phyloP scores from a whole-genome alignment of 1,140 invertebrate species.

The Atta colombica region DNA sequence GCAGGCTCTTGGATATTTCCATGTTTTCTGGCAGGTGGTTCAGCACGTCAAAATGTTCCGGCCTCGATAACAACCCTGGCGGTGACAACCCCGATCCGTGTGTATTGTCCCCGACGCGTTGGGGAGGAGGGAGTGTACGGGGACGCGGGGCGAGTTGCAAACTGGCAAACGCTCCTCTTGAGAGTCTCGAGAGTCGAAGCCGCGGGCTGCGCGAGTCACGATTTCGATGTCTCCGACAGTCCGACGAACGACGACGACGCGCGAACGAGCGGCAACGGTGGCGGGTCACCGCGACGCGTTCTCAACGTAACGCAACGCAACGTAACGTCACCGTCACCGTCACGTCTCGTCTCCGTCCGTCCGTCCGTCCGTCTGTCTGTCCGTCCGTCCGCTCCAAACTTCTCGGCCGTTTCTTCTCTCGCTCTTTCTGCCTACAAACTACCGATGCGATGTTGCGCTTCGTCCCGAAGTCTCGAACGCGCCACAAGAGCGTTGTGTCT shows the following conservation, averaged over 20 bases:
- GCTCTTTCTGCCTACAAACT: background rate
- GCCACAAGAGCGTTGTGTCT: slow-evolving; percentile 43
- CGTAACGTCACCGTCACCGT: slow-evolving; percentile 46
- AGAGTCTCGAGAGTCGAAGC: background rate
- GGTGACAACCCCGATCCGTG: slow-evolving; percentile 57
- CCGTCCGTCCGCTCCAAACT: slow-evolving; percentile 52
- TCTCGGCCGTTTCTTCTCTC: slow-evolving; percentile 56
- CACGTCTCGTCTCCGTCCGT: slow-evolving; percentile 50
- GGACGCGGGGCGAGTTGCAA: slow-evolving; percentile 34
- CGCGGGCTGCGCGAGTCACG: background rate
- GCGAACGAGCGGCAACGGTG: too few species aligned
- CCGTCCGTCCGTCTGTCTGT: slow-evolving; percentile 26
- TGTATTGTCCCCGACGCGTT: background rate
- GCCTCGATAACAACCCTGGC: slow-evolving; percentile 63
- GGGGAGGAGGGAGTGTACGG: background rate
- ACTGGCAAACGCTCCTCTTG: background rate
- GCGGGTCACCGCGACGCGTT: slow-evolving; percentile 17
- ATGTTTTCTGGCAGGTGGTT: slow-evolving; percentile 80
- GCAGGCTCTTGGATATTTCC: slow-evolving; percentile 90
- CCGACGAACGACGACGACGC: too few species aligned
- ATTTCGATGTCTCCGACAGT: too few species aligned
- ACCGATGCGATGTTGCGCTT: slow-evolving; percentile 62
- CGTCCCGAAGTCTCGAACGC: slow-evolving; percentile 69
- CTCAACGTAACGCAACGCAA: slow-evolving; percentile 36
- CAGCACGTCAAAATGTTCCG: slow-evolving; percentile 49